Evolutionary conservation across 2,113 vertebrate species (phyloP).

Genomic region (Hystrix cristata): DNA sequence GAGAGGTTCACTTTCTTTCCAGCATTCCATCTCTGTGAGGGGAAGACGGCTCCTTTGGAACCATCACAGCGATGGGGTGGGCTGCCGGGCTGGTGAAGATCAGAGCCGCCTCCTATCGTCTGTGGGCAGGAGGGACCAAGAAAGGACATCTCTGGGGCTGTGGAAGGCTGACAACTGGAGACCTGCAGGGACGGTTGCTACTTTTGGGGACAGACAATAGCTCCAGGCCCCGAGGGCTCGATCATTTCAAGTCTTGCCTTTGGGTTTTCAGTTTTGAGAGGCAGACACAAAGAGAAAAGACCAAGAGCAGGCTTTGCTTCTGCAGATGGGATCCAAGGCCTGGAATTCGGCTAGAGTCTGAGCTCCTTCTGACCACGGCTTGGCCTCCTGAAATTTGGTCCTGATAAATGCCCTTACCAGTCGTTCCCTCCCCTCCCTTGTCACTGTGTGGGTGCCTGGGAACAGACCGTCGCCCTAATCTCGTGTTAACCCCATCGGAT

Average conservation of each 20-base stretch:
- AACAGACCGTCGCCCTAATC: not conserved
- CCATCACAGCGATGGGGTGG: not conserved
- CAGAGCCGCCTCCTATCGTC: not conserved
- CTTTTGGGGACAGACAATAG: not conserved
- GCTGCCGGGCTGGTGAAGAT: not conserved
- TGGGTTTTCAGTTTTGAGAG: slow-evolving; percentile 34
- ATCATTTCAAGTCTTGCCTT: not conserved
- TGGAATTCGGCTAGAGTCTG: not conserved
- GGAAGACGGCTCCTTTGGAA: not conserved
- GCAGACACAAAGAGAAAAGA: not conserved
- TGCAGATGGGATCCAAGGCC: not conserved
- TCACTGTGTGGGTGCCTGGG: not conserved
- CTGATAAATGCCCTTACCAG: not conserved
- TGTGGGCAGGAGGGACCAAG: not conserved
- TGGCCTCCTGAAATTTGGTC: not conserved
- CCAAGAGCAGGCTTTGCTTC: not conserved
- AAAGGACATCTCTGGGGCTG: not conserved
- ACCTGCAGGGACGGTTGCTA: not conserved
- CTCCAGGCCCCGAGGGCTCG: not conserved
- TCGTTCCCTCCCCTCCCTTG: not conserved
- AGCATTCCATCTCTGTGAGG: not conserved
- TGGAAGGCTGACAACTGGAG: not conserved
- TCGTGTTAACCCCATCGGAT: not conserved
- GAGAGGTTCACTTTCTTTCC: slow-evolving; percentile 11
- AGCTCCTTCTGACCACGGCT: rapidly evolving